Conservation (phyloP, 2,113 vertebrate genomes). For the Phylloscopus whistleri region DNA sequence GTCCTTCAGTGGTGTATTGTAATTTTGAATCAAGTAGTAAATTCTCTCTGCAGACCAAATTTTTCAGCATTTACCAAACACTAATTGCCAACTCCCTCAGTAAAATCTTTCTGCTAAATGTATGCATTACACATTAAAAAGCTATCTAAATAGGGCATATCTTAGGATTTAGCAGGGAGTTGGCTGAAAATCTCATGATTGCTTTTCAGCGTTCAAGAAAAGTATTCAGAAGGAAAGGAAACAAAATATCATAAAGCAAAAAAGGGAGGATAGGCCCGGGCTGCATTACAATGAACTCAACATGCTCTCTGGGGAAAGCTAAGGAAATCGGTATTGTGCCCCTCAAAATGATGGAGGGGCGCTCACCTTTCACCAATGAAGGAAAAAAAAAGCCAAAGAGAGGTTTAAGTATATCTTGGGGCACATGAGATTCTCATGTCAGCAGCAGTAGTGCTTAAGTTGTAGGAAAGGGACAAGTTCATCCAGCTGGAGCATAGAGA, state of each 20-base stretch:
- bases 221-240: slow-evolving; percentile 59
- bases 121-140: slow-evolving; percentile 9
- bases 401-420: neutral
- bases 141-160: neutral
- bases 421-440: neutral
- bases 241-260: slow-evolving; percentile 43
- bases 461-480: neutral
- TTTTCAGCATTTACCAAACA: slow-evolving; percentile 33
- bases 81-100: slow-evolving; percentile 16
- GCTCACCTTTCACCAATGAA: neutral
- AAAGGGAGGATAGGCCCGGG: neutral
- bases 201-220: slow-evolving; percentile 67
- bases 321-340: neutral
- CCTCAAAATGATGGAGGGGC: neutral
- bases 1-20: neutral
- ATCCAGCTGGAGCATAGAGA: neutral
- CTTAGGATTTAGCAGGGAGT: slow-evolving; percentile 62
- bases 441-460: neutral
- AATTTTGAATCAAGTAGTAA: neutral
- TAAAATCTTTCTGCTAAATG: neutral
- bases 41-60: slow-evolving; percentile 24
- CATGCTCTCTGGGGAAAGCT: slow-evolving; percentile 14
- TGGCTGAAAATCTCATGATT: slow-evolving; percentile 41
- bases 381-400: neutral
- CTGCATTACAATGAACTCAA: slow-evolving; percentile 35